Conservation (phyloP, 2,113 vertebrate species). For the Hemichromis elongatus region DNA sequence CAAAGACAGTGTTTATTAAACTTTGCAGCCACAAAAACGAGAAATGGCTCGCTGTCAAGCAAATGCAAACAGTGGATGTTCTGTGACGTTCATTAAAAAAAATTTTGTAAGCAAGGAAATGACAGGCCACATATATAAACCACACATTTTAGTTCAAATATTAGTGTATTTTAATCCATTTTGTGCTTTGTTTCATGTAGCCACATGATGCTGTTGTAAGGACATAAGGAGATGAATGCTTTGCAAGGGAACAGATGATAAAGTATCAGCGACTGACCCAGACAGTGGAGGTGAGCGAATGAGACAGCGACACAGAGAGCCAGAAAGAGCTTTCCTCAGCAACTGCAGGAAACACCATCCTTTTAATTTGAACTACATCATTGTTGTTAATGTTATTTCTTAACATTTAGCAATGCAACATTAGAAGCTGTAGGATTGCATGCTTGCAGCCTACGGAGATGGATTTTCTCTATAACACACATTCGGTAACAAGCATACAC, state of each 20-base stretch:
- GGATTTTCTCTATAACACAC: not conserved
- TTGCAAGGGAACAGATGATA: conserved; percentile 11
- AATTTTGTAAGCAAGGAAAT: not conserved
- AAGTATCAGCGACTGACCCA: conserved; percentile 12
- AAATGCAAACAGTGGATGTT: conserved; percentile 1
- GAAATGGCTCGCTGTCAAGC: conserved; percentile 16
- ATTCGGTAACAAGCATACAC: not conserved
- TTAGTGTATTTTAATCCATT: not conserved
- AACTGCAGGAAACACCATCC: not conserved
- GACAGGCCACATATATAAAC: not conserved
- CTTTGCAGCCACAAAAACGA: conserved; percentile 26
- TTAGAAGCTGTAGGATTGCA: not conserved
- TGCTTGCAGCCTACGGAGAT: not conserved
- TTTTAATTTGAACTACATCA: not conserved
- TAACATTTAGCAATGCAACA: not conserved
- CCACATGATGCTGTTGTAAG: not conserved
- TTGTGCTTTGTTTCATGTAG: not conserved
- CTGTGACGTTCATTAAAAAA: not conserved
- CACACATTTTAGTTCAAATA: not conserved
- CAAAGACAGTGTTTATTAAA: conserved; percentile 33
- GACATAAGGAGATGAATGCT: not conserved
- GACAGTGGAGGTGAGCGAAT: not conserved
- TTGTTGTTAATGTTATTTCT: not conserved
- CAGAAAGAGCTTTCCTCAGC: not conserved
- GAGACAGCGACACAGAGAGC: not conserved